phyloP scores from a whole-genome alignment of 2,888 invertebrate genomes.

The Aspidiotus destructor region DNA sequence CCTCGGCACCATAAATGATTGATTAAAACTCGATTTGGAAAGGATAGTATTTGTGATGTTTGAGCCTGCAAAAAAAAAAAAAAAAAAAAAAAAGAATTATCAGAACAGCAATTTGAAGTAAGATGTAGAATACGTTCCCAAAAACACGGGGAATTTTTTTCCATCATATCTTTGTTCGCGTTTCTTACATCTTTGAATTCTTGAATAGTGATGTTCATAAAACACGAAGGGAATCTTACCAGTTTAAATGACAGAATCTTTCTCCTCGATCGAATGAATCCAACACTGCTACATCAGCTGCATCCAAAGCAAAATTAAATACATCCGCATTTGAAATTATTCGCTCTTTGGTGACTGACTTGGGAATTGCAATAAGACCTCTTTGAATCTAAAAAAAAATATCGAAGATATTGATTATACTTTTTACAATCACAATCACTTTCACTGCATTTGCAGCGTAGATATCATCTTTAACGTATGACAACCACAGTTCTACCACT shows the following conservation, averaged over 20 bases:
- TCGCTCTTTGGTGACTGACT: conserved; percentile 36
- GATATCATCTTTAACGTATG: too few relatives aligned
- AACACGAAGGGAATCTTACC: conserved; percentile 24
- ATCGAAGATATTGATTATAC: neutral
- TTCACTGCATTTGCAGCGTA: neutral
- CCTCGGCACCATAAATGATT: too few relatives aligned
- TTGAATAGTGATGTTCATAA: too few relatives aligned
- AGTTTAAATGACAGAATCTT: conserved; percentile 32
- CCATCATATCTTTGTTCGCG: too few relatives aligned
- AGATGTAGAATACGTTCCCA: too few relatives aligned
- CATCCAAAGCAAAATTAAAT: conserved; percentile 36
- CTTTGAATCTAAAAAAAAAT: conserved; percentile 35
- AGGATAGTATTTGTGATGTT: conserved; percentile 46
- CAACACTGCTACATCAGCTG: conserved; percentile 34
- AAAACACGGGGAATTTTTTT: too few relatives aligned
- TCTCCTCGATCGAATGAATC: conserved; percentile 35
- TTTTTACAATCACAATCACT: neutral
- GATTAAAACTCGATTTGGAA: conserved; percentile 43
- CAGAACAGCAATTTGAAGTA: too few relatives aligned
- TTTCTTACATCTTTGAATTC: neutral
- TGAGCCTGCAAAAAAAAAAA: conserved; percentile 40
- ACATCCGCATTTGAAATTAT: conserved; percentile 37
- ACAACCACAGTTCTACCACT: too few relatives aligned
- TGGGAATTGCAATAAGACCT: conserved; percentile 37
- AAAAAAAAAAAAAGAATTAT: conserved; percentile 15